These are phyloP conservation scores for Micronycteris hirsuta DNA, from an alignment of 2,113 vertebrate genomes.

Conservation along the genomic window DNA sequence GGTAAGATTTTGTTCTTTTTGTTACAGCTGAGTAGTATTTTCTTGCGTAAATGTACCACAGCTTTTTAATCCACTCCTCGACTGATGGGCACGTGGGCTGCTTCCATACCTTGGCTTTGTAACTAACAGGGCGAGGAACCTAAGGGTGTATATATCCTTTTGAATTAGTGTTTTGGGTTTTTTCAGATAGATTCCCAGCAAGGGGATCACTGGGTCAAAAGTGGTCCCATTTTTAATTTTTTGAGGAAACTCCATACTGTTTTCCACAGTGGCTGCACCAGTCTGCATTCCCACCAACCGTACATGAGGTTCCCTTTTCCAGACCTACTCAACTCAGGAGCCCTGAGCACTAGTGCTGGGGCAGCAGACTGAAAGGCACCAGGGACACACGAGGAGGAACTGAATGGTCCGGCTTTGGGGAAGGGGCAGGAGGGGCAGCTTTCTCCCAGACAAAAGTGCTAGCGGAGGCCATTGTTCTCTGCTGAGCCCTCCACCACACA, in stretches of 20 bases:
- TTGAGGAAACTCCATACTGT: too few species aligned
- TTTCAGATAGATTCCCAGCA: not conserved
- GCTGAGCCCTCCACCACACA: not conserved
- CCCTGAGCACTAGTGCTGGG: not conserved
- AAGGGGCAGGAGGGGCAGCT: too few species aligned
- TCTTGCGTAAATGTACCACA: not conserved
- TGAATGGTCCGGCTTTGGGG: too few species aligned
- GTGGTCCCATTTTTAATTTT: too few species aligned
- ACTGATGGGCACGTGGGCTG: not conserved
- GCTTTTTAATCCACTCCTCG: not conserved
- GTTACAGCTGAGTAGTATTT: not conserved
- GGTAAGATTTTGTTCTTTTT: not conserved
- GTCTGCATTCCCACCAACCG: too few species aligned
- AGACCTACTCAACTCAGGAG: not conserved
- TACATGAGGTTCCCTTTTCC: too few species aligned
- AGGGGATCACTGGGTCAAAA: not conserved
- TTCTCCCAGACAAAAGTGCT: too few species aligned
- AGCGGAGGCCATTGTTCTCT: not conserved
- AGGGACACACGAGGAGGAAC: not conserved
- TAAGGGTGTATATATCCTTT: not conserved
- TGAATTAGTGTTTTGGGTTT: not conserved
- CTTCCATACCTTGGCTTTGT: not conserved
- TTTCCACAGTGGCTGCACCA: too few species aligned
- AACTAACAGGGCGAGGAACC: not conserved
- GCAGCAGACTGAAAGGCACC: not conserved